Evolutionary conservation across 1,140 invertebrate species (phyloP).

Genomic region (Drosophila pallidifrons): DNA sequence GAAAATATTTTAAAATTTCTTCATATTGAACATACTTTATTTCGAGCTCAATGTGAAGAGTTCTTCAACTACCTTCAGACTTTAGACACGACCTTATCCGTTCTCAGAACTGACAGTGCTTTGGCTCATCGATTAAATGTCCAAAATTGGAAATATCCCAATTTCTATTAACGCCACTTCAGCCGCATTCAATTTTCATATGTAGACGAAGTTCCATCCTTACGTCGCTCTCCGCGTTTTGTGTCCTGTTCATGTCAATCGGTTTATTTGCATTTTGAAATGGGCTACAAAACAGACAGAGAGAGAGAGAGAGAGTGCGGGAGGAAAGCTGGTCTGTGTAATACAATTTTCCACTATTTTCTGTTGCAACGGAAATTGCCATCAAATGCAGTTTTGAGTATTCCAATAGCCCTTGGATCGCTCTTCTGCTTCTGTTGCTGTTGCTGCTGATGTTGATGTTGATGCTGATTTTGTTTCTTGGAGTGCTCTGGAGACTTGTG

Average conservation of each 20-base stretch:
- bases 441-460: neutral
- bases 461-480: neutral
- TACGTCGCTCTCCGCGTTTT: neutral
- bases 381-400: conserved; percentile 63
- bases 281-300: too few species aligned
- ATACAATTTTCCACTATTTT: conserved; percentile 10
- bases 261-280: conserved; percentile 25
- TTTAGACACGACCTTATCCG: neutral
- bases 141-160: conserved; percentile 11
- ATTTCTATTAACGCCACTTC: neutral
- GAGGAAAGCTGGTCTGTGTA: neutral
- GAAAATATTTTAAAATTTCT: too few species aligned
- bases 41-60: too few species aligned
- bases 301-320: too few species aligned
- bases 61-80: neutral
- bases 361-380: conserved; percentile 63
- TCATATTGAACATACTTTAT: too few species aligned
- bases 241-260: neutral
- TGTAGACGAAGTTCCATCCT: neutral
- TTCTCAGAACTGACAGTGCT: neutral
- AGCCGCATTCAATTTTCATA: conserved; percentile 8
- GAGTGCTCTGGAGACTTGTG: conserved; percentile 9
- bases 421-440: neutral
- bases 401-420: neutral
- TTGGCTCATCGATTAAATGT: conserved; percentile 20